Evolutionary conservation across 2,888 invertebrate genomes (phyloP), one percentile per base, ranked within the genome.

Genomic region (Leptothorax acervorum): DNA sequence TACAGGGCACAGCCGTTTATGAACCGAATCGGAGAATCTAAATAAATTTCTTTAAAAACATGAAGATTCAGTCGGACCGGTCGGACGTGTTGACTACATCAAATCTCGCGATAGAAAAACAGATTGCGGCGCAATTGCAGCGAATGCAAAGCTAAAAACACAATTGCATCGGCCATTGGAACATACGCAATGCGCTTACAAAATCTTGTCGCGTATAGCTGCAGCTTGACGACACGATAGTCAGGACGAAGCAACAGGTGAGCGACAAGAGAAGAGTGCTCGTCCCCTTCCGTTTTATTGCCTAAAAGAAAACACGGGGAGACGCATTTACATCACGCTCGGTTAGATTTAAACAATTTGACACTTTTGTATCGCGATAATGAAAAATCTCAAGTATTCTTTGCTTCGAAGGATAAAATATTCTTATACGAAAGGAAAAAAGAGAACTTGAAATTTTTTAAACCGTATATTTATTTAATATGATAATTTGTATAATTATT

Each of bases 201-300:
- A 78, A 78, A 78, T 78, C 45, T 68, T 31, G 78, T 55, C 78
- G 55, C 55, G 55, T 68, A 55, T 68, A 65, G 39, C 28, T 53
- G 55, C n/a, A n/a, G 9, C 42, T 57, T 42, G 68, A 31, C 55
- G 68, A 68, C 28, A 45, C 45, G 68, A 78, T 68, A 68, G 45
- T 39, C 28, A 28, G 12, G 45, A 48, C 65, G 85, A 78, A 88
- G 90, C 91, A 90, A 91, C 92, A 91, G 90, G 91, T 92, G 91
- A 90, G 86, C 90, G 89, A 91, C 90, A 90, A 92, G 45, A 66
- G 45, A 45, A 45, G 28, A 68, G 48, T 66, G 88, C 90, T 78
- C 18, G 48, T 68, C 31, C 55, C 57, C 60, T 66, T 63, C 39
- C 31, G 48, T 65, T 75, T 82, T 63, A 57, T 55, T 48, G 45